Evolutionary conservation across 2,888 invertebrate genomes (phyloP).

Genomic region (Harpalus rubripes): DNA sequence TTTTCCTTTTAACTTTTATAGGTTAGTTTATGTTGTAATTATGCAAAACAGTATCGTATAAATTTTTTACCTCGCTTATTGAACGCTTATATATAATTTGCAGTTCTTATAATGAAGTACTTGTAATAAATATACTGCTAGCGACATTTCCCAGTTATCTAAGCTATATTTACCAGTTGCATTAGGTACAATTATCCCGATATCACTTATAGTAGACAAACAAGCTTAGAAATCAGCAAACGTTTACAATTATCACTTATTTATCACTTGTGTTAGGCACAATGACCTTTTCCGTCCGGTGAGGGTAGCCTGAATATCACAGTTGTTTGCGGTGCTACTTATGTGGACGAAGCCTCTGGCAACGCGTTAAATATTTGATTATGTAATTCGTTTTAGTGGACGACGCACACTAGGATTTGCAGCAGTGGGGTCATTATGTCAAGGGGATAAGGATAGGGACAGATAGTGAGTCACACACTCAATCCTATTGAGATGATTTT

Average conservation of each 20-base stretch:
- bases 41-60: background rate
- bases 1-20: background rate
- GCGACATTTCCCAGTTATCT: slow-evolving; percentile 10
- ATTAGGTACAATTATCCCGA: slow-evolving; percentile 10
- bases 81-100: background rate
- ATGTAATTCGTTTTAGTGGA: slow-evolving; percentile 54
- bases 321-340: slow-evolving; percentile 31
- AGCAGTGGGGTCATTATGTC: background rate
- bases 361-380: slow-evolving; percentile 40
- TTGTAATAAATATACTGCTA: background rate
- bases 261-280: slow-evolving; percentile 25
- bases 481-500: slow-evolving; percentile 3
- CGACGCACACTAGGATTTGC: slow-evolving; percentile 30
- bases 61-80: background rate
- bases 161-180: slow-evolving; percentile 8
- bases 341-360: background rate
- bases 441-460: background rate
- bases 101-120: background rate
- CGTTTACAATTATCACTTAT: slow-evolving; percentile 51
- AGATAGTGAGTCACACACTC: background rate
- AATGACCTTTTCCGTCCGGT: slow-evolving; percentile 11
- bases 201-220: slow-evolving; percentile 16
- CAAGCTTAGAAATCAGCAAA: slow-evolving; percentile 27
- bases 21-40: background rate
- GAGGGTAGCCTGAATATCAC: slow-evolving; percentile 8